Evolutionary conservation across 1,140 invertebrate species (phyloP), one percentile per base, ranked within the genome.

Genomic region (Leptonema lineaticorne): DNA sequence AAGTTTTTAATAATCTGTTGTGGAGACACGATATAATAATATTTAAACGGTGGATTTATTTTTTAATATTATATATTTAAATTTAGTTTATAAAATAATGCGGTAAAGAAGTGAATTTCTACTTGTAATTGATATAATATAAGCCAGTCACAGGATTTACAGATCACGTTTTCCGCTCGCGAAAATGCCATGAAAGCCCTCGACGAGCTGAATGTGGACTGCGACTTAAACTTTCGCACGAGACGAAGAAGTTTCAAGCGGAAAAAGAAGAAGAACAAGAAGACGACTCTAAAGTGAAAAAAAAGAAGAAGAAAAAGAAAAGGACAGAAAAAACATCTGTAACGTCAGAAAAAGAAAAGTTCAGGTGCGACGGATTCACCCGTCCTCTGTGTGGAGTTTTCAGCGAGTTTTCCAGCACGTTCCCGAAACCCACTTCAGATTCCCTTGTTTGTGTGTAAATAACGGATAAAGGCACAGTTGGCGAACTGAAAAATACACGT

Each of bases 141-240:
- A 63, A 63, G 60, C 60, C 60, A n/a, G 14, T 63, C 14, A 5
- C 60, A n/a, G 60, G 60, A 63, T 63, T 63, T 63, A 45, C 60
- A 22, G 45, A 63, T 63, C 60, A 63, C 60, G 60, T 63, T 50
- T 33, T 41, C 53, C 20, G 18, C 29, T 20, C 33, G 37, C 57
- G 20, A 22, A 63, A 63, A 50, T 48, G 46, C 41, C 20, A 14
- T 18, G 2, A 41, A 41, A 60, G 27, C 58, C 27, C 6, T 8
- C n/a, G n/a, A n/a, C 6, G 30, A 37, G 30, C 30, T 37, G 6
- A 6, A 37, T 7, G 30, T 8, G 14, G 14, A 14, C 30, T 50
- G 7, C 7, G 18, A 16, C 46, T 50, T 50, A n/a, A n/a, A n/a
- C n/a, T n/a, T n/a, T 37, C n/a, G 33, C 33, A 37, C 7, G n/a